A percentile compares a stretch with the other conserved stretches of the same genome.
Conservation (phyloP, 1,140 invertebrate genomes). For the Sarcophaga bullata region DNA sequence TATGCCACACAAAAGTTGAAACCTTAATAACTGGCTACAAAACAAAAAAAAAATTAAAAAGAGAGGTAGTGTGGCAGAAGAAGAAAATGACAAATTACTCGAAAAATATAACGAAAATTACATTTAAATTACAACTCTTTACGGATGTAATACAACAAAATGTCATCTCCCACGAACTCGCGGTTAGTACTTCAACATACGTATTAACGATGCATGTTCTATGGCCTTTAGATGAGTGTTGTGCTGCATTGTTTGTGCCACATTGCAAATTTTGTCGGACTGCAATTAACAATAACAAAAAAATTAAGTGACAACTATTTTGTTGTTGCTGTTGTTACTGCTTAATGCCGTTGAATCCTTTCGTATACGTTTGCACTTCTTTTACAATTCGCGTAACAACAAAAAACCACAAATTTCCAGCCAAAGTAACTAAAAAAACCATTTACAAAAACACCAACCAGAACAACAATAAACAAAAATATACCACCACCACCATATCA, state of each 20-base stretch:
- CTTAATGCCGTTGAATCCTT: no score
- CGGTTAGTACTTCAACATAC: no score
- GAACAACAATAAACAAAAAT: no score
- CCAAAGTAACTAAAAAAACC: background rate
- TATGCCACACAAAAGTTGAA: constrained; percentile 43
- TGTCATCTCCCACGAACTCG: background rate
- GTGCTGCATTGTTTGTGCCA: no score
- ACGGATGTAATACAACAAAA: background rate
- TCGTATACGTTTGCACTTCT: no score
- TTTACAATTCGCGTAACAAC: background rate
- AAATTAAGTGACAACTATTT: background rate
- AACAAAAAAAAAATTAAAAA: background rate
- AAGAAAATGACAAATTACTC: background rate
- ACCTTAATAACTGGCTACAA: constrained; percentile 24
- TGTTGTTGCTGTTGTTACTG: background rate
- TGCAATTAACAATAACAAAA: no score
- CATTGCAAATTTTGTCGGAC: no score
- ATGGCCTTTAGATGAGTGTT: no score
- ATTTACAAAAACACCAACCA: no score
- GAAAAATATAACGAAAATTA: background rate
- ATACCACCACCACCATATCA: no score
- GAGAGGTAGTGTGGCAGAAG: background rate
- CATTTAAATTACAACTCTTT: background rate
- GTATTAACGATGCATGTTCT: no score
- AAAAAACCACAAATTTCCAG: background rate